Evolutionary conservation across 2,888 invertebrate genomes (phyloP).

Genomic region (Heliconius charithonia): DNA sequence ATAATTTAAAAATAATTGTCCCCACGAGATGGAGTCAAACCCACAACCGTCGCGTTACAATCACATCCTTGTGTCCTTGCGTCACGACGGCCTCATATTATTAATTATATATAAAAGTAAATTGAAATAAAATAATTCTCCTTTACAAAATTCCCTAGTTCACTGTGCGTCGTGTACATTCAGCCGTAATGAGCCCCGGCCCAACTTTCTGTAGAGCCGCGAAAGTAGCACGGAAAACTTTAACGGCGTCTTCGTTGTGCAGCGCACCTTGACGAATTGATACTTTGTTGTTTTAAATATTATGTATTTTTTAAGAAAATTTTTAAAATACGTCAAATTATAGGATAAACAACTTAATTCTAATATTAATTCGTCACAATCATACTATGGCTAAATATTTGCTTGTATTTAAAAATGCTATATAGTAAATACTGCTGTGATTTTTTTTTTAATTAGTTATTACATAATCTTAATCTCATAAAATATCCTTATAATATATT

Average conservation of each 20-base stretch:
- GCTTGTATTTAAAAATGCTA: no score
- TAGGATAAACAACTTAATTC: neutral
- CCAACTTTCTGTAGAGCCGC: slow-evolving; percentile 79
- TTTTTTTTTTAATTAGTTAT: no score
- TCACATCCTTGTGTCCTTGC: no score
- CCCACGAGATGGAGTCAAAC: no score
- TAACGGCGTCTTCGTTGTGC: slow-evolving; percentile 79
- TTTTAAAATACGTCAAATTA: neutral
- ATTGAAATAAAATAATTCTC: neutral
- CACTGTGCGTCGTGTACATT: slow-evolving; percentile 53
- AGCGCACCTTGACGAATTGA: slow-evolving; percentile 55
- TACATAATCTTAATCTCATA: no score
- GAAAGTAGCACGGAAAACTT: slow-evolving; percentile 84
- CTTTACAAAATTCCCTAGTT: neutral
- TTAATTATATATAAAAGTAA: no score
- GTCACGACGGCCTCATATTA: no score
- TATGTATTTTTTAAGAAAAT: neutral
- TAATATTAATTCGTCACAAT: neutral
- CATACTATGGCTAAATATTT: no score
- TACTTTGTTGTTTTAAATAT: slow-evolving; percentile 53
- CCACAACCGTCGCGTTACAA: no score
- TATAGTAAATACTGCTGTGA: no score
- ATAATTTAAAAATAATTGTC: no score
- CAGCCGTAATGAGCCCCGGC: slow-evolving; percentile 76
- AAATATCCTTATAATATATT: no score